These are phyloP conservation scores for Baccha elongata DNA, from an alignment of 2,888 invertebrate species.

Conservation along the genomic window DNA sequence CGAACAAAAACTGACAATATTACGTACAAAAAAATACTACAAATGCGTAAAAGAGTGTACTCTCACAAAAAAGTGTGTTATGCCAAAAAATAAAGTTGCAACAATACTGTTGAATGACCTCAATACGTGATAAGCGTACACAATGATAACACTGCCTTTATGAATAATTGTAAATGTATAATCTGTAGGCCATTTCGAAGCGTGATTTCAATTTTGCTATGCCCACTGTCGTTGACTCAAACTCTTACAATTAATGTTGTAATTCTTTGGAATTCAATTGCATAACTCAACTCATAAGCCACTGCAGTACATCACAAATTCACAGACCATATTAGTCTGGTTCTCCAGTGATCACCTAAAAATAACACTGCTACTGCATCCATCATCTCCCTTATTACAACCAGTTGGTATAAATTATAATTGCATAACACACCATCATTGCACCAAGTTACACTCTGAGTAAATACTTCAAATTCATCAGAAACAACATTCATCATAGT, in stretches of 20 bases:
- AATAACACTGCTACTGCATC: background rate
- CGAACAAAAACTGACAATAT: conserved; percentile 35
- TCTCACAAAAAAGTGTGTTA: conserved; percentile 8
- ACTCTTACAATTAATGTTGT: conserved; percentile 40
- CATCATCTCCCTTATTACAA: background rate
- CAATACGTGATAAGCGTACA: conserved; percentile 66
- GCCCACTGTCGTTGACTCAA: conserved; percentile 11
- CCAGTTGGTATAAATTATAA: background rate
- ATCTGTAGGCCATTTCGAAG: conserved; percentile 58
- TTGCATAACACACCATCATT: conserved; percentile 1
- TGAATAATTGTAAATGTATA: conserved; percentile 56
- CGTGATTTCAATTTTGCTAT: conserved; percentile 51
- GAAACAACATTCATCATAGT: conserved; percentile 7
- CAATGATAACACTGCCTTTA: conserved; percentile 42
- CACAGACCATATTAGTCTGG: background rate
- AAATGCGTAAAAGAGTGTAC: conserved; percentile 37
- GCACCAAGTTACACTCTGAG: too few species aligned
- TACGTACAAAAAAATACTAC: conserved; percentile 48
- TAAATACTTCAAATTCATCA: conserved; percentile 1
- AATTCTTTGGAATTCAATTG: conserved; percentile 45
- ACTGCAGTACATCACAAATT: too few species aligned
- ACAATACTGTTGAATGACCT: conserved; percentile 63
- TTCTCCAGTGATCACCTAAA: conserved; percentile 22
- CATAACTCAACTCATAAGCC: conserved; percentile 42
- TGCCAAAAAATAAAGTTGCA: conserved; percentile 59